Evolutionary conservation across 2,888 invertebrate species (phyloP), one percentile per base, ranked within the genome.

Genomic region (Notocelia uddmanniana): DNA sequence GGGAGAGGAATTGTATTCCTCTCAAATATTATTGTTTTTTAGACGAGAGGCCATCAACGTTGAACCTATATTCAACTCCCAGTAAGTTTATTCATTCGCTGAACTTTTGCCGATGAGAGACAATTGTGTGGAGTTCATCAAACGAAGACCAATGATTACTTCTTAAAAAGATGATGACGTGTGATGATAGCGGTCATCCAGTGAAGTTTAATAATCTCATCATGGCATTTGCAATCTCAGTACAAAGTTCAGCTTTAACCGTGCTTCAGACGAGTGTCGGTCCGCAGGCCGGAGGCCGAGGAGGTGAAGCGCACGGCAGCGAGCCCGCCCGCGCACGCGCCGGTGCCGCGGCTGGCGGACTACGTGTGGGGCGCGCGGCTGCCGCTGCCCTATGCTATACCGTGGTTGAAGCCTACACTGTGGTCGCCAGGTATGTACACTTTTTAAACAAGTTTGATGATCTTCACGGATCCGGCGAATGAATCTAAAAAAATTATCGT

Each of bases 261-360:
- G 89, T 89, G 92, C 93, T 87, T 85, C 89, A 93, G 93, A 91
- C 89, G 93, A 80, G 81, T 92, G 21, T 90, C 91, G 63, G 78
- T 90, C 75, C 93, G 92, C 89, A 93, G 93, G 85, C 91, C 92
- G 0, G 92, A 93, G 72, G 76, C 87, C 0, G 92, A 92, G 96
- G 99, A 94, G 96, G 98, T 96, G 94, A 97, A 86, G 94, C 98
- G 78, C 95, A 95, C 84, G 95, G 97, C 62, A 90, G 94, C 82
- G 95, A 97, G 76, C 95, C 97, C 73, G 94, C 98, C 86, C 94
- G 97, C 79, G 85, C 95, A 69, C 95, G 97, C 91, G 95, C 98
- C 74, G 95, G 99, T 97, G 55, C 96, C 97, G 0, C 89, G 96
- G 0, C 95, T 97, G 10, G 97, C 97, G 85, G 97, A 97, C 89